Percentiles rank a stretch among this genome's conserved stretches.
Conservation (phyloP, 2,113 vertebrate genomes). For the Trachemys scripta region DNA sequence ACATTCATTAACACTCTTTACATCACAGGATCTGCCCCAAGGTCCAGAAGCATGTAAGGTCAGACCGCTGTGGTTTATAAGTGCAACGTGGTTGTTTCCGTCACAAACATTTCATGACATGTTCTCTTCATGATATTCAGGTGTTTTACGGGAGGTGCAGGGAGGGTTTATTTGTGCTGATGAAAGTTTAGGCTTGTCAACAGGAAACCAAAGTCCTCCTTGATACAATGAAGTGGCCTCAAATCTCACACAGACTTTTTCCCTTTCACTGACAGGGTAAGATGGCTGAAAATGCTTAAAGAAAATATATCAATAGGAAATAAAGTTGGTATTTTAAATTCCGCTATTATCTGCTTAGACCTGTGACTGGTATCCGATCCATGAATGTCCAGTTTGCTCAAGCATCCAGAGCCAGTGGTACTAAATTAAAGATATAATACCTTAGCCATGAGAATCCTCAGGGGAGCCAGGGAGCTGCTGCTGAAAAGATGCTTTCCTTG, state of each 20-base stretch:
- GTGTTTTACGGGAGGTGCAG: conserved; percentile 52
- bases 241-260: conserved; percentile 48
- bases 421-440: not conserved
- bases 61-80: conserved; percentile 28
- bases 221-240: conserved; percentile 60
- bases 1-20: not conserved
- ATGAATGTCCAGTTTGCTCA: not conserved
- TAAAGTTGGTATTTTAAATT: not conserved
- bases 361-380: not conserved
- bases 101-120: not conserved
- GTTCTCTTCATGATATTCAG: conserved; percentile 17
- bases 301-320: conserved; percentile 67
- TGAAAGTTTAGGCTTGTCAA: conserved; percentile 74
- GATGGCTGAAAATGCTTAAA: conserved; percentile 47
- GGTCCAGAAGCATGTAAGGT: not conserved
- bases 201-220: conserved; percentile 74
- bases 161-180: conserved; percentile 53
- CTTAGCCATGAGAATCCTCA: not conserved
- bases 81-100: conserved; percentile 9
- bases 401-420: conserved; percentile 59
- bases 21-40: not conserved
- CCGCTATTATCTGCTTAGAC: not conserved
- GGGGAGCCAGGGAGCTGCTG: conserved; percentile 17
- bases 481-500: conserved; percentile 50
- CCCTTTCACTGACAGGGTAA: conserved; percentile 65